These are phyloP conservation scores for Lithophane semibrunnea DNA, from an alignment of 2,888 invertebrate genomes.

Conservation along the genomic window DNA sequence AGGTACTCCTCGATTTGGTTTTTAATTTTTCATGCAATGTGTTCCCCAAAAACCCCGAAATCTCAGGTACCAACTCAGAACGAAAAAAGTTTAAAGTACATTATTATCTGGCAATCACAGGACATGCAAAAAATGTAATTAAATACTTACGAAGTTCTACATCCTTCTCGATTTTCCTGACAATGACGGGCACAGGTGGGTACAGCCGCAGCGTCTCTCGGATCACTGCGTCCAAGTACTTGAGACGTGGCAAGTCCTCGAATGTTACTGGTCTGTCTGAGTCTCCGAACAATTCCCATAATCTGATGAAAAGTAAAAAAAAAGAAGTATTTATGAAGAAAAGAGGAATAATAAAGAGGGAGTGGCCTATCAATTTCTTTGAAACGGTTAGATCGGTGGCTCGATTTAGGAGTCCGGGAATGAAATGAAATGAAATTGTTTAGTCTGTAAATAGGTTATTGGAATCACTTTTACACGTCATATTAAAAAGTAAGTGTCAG, in stretches of 20 bases:
- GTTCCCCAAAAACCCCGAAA: too few relatives aligned
- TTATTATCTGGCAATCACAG: too few relatives aligned
- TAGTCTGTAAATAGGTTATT: too few relatives aligned
- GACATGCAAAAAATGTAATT: neutral
- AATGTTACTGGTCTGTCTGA: slow-evolving; percentile 57
- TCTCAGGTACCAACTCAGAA: too few relatives aligned
- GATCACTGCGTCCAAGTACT: slow-evolving; percentile 73
- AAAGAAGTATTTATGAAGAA: neutral
- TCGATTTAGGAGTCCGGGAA: too few relatives aligned
- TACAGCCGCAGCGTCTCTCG: slow-evolving; percentile 72
- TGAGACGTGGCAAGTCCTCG: slow-evolving; percentile 66
- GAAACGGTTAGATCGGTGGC: too few relatives aligned
- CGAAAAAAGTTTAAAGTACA: too few relatives aligned
- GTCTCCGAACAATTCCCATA: slow-evolving; percentile 69
- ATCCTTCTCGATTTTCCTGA: slow-evolving; percentile 65
- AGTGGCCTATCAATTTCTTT: neutral
- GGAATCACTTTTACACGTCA: too few relatives aligned
- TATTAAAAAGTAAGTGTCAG: too few relatives aligned
- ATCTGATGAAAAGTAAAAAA: slow-evolving; percentile 46
- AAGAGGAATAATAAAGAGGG: neutral
- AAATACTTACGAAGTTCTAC: slow-evolving; percentile 63
- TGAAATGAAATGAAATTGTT: too few relatives aligned
- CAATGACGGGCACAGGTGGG: slow-evolving; percentile 71
- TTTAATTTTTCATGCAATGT: too few relatives aligned
- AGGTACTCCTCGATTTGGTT: too few relatives aligned